phyloP scores from a whole-genome alignment of 2,888 invertebrate genomes.

The Nematopogon swammerdamellus region DNA sequence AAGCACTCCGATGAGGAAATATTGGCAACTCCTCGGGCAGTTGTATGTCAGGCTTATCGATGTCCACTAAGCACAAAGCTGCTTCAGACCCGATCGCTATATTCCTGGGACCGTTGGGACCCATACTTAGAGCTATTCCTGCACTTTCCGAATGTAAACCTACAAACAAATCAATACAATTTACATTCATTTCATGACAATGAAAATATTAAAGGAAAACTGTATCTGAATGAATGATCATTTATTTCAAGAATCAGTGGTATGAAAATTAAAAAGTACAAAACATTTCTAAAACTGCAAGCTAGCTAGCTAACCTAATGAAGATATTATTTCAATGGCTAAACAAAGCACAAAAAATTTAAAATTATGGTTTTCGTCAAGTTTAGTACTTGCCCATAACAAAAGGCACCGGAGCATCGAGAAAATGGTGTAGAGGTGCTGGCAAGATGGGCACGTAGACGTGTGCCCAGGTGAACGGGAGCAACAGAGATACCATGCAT shows the following conservation, averaged over 20 bases:
- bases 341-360: too few species aligned
- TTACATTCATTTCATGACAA: too few species aligned
- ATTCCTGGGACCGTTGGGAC: slow-evolving; percentile 37
- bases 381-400: slow-evolving; percentile 78
- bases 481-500: slow-evolving; percentile 81
- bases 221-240: too few species aligned
- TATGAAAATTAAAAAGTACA: too few species aligned
- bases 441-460: slow-evolving; percentile 99
- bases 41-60: slow-evolving; percentile 90
- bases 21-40: slow-evolving; percentile 92
- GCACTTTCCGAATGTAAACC: slow-evolving; percentile 59
- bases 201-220: too few species aligned
- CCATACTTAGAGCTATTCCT: slow-evolving; percentile 30
- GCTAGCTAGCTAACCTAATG: too few species aligned
- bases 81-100: slow-evolving; percentile 75
- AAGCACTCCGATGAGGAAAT: slow-evolving; percentile 87
- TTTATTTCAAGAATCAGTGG: too few species aligned
- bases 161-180: too few species aligned
- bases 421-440: slow-evolving; percentile 89
- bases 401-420: slow-evolving; percentile 99
- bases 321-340: too few species aligned
- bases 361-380: too few species aligned
- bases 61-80: slow-evolving; percentile 92
- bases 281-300: too few species aligned
- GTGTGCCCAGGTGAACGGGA: slow-evolving; percentile 98